Base-by-base conservation (phyloP, 2,888 invertebrate species). In the Venusia cambrica region DNA sequence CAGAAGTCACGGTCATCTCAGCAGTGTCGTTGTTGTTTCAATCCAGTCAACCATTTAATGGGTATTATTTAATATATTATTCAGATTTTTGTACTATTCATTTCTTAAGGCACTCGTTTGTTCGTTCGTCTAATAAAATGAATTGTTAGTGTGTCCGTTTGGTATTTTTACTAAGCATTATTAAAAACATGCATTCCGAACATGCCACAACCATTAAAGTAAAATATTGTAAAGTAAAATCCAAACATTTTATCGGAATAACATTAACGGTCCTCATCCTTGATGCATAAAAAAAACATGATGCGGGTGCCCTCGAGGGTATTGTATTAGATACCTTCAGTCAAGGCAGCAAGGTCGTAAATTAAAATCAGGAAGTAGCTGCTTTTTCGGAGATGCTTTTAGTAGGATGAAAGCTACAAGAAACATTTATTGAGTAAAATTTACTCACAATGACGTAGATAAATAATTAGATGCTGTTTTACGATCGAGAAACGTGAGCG, bases 51-150 rank as follows among this genome's bases (percentile, higher is more conserved):
- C 43, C 52, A 46, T 48, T 54, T 30, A 31, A 44, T 32, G 41
- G 47, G 28, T 45, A 51, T 60, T 43, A n/a, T n/a, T 50, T 51
- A 47, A 40, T 55, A 54, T 46, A 52, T 49, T 58, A 54, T 41
- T 58, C 44, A 51, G 54, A 56, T 59, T 47, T 65, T 68, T 70
- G 56, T 66, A 69, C 59, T 70, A 59, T 38, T 47, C 41, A 48
- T 51, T 54, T 50, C 37, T 36, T 9, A 42, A 50, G 57, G 53
- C 65, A 68, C 62, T 62, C 52, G 33, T 47, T 45, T 45, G 35
- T 57, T 73, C 66, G 65, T 70, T 73, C 67, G 64, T 68, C 70
- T 71, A 61, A 45, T 56, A 58, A 33, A 36, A 48, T 44, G 40
- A 36, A 51, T 51, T 44, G 43, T 54, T 48, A 54, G 51, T 8